A percentile compares a stretch with the other conserved stretches of the same genome.
Conservation (phyloP, 2,113 vertebrate species). For the Casuarius casuarius region DNA sequence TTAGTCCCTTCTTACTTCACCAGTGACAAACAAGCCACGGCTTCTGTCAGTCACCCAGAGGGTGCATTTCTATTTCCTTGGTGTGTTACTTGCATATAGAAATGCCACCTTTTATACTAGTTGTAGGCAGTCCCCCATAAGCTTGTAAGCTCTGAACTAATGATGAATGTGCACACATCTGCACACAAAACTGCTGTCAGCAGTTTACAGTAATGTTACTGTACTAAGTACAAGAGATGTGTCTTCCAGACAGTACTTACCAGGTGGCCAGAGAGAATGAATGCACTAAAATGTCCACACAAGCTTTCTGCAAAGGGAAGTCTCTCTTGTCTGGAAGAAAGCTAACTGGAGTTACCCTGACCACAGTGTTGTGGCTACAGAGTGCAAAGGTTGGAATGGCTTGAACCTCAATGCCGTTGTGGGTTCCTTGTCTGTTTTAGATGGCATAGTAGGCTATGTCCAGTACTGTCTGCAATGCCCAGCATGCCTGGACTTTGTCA, state of each 20-base stretch:
- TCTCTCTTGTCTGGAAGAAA: not conserved
- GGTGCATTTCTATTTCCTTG: not conserved
- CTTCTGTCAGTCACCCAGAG: not conserved
- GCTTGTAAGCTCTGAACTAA: not conserved
- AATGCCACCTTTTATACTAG: not conserved
- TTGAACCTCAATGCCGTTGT: not conserved
- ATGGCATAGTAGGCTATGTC: not conserved
- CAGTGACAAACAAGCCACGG: not conserved
- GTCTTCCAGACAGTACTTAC: not conserved
- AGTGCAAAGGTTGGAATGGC: not conserved
- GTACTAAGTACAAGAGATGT: not conserved
- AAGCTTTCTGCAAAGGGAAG: not conserved
- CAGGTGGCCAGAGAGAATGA: not conserved
- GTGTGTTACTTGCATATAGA: not conserved
- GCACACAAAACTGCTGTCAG: rapidly evolving
- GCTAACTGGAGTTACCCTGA: not conserved
- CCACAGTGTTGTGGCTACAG: not conserved
- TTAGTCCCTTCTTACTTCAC: not conserved
- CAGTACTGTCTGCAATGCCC: not conserved
- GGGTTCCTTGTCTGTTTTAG: not conserved
- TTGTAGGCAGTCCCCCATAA: not conserved
- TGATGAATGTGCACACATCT: rapidly evolving
- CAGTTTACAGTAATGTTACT: rapidly evolving
- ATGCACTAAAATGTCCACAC: not conserved
- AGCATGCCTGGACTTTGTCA: not conserved